Evolutionary conservation across 2,888 invertebrate genomes (phyloP), one percentile per base, ranked within the genome.

Genomic region (Dryococelus australis): DNA sequence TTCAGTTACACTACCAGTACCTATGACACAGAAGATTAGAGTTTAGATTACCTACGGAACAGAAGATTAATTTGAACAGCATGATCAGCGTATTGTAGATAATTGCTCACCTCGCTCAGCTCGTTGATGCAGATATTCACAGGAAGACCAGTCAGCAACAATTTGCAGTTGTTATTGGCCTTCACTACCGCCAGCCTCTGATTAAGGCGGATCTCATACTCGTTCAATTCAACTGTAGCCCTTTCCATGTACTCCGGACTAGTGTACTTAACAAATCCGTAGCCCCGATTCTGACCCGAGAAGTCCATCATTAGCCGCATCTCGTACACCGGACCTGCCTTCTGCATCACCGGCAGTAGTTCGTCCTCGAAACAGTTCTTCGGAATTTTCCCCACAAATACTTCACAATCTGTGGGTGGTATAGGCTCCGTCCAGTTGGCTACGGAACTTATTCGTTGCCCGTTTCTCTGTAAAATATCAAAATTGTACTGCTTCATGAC

Each of bases 311-410:
- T 94, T n/a, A 94, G 91, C 2, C 94, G 90, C 86, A 94, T 90
- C 90, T 94, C 93, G 90, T 93, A 94, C 78, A 94, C 92, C 78
- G 90, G 90, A 0, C 94, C 94, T 5, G 92, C 90, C 79, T 90
- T 91, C 88, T 92, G 89, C 81, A 94, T 93, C 6, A 94, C 90
- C 0, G 94, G 94, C 20, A 94, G 92, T 85, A 94, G 90, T 85
- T 90, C 94, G 88, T 94, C 93, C 90, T 94, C 94, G 90, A 91
- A 93, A 88, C 93, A 92, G 89, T 94, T 93, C 27, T 94, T 91
- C 0, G 95, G 95, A 26, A 95, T 92, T 89, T 94, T 94, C 0
- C 95, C 95, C 20, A 95, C 93, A 89, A 94, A 94, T 12, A 94
- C 91, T 91, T 95, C 95, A 90, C 94, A 93, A 24, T 85, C 87